These are phyloP conservation scores for Tetropium fuscum DNA, from an alignment of 2,888 invertebrate genomes.

Conservation along the genomic window DNA sequence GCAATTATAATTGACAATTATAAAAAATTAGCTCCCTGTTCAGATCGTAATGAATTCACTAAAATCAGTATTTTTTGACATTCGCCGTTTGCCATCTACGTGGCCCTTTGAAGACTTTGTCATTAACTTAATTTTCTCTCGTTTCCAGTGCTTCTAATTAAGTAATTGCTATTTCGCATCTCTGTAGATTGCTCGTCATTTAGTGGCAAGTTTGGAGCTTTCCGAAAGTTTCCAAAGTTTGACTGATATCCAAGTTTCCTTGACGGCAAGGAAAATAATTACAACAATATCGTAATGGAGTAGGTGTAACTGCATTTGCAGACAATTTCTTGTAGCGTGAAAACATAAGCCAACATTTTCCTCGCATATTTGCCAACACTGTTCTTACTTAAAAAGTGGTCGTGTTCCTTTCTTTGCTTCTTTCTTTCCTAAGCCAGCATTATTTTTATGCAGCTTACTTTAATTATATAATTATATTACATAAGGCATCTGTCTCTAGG, in stretches of 20 bases:
- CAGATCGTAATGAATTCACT: conserved; percentile 30
- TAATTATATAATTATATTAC: too few relatives aligned
- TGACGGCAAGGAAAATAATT: conserved; percentile 26
- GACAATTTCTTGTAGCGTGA: not conserved
- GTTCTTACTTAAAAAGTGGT: too few relatives aligned
- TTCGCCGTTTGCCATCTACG: conserved; percentile 35
- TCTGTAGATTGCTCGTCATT: conserved; percentile 52
- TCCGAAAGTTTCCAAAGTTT: conserved; percentile 40
- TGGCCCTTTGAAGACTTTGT: conserved; percentile 52
- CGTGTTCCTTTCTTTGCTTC: too few relatives aligned
- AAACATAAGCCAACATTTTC: not conserved
- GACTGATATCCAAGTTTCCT: conserved; percentile 36
- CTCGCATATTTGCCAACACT: not conserved
- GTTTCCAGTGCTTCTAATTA: conserved; percentile 58
- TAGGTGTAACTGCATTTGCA: conserved; percentile 12
- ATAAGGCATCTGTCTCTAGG: too few relatives aligned
- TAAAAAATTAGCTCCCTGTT: conserved; percentile 28
- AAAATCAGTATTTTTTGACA: conserved; percentile 38
- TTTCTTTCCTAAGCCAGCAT: too few relatives aligned
- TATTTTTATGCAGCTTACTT: too few relatives aligned
- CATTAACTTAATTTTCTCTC: conserved; percentile 60
- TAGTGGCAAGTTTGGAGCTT: conserved; percentile 46
- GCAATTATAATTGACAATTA: conserved; percentile 27
- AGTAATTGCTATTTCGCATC: conserved; percentile 61
- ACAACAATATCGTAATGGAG: conserved; percentile 23